Evolutionary conservation across 23 tunicate species (phyloP).

Genomic region (Oikopleura dioica): DNA sequence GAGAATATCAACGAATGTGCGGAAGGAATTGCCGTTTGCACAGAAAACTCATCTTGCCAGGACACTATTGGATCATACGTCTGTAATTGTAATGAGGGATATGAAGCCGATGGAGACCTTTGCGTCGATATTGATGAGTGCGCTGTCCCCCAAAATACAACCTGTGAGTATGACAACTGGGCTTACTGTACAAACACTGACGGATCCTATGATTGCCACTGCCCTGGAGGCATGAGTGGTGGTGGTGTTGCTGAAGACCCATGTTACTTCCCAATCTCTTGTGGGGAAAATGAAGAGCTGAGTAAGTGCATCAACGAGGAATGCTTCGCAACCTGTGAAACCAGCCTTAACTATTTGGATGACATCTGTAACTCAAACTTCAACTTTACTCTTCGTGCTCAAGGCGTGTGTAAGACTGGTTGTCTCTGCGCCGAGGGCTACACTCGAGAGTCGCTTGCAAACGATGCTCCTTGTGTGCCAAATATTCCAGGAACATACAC

Average conservation of each 20-base stretch:
- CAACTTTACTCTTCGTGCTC: not conserved
- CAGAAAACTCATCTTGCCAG: not conserved
- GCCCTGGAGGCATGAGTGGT: not conserved
- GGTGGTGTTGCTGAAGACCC: not conserved
- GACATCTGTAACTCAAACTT: not conserved
- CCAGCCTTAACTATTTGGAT: not conserved
- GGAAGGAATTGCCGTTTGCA: not conserved
- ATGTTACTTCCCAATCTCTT: not conserved
- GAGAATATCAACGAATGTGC: not conserved
- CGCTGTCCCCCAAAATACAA: not conserved
- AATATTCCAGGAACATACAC: not conserved
- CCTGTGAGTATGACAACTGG: not conserved
- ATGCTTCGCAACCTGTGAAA: not conserved
- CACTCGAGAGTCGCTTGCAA: not conserved
- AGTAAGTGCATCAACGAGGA: not conserved
- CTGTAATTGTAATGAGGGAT: not conserved
- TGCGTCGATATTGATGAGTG: constrained; percentile 16
- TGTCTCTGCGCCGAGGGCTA: not conserved
- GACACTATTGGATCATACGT: not conserved
- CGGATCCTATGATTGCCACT: not conserved
- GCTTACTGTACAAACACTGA: not conserved
- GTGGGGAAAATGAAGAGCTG: not conserved
- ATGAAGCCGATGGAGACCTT: not conserved
- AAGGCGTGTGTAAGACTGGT: not conserved
- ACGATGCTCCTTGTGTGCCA: not conserved